These are phyloP conservation scores for Mechanitis mazaeus DNA, from an alignment of 2,888 invertebrate species.

Conservation along the genomic window DNA sequence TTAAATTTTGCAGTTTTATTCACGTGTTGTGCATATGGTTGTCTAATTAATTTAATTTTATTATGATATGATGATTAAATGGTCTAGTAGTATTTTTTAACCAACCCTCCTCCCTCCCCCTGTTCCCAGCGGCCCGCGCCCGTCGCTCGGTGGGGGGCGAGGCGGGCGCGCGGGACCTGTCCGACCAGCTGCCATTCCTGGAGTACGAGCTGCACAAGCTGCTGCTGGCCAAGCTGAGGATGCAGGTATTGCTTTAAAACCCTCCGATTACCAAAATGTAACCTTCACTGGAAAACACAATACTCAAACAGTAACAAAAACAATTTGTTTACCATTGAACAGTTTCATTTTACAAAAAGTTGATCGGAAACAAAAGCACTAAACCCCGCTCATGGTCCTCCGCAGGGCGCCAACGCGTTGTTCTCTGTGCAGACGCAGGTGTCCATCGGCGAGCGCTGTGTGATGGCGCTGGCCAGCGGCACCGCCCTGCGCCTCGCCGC, in stretches of 20 bases:
- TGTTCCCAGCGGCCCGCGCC: constrained; percentile 81
- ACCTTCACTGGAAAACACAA: too few relatives aligned
- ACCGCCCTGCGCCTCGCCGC: constrained; percentile 88
- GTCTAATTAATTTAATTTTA: too few relatives aligned
- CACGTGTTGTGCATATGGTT: too few relatives aligned
- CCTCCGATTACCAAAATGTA: too few relatives aligned
- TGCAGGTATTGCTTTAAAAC: constrained; percentile 66
- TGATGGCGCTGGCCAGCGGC: constrained; percentile 92
- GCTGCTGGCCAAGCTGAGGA: constrained; percentile 91
- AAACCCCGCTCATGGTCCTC: neutral
- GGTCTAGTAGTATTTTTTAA: too few relatives aligned
- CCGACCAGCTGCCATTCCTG: constrained; percentile 94
- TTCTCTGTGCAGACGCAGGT: constrained; percentile 90
- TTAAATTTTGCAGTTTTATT: too few relatives aligned
- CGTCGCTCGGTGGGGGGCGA: constrained; percentile 88
- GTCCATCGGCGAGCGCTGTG: constrained; percentile 90
- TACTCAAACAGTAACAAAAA: too few relatives aligned
- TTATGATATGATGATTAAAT: too few relatives aligned
- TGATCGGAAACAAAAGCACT: too few relatives aligned
- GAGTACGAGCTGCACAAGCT: constrained; percentile 97
- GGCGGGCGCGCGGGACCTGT: constrained; percentile 93
- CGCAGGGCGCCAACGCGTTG: constrained; percentile 92
- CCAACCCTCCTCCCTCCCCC: neutral
- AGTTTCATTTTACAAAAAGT: too few relatives aligned
- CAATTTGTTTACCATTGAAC: too few relatives aligned